Percentiles rank a stretch among this genome's conserved stretches.
Conservation (phyloP, 2,888 invertebrate genomes). For the Dyspetes luteomarginatus region DNA sequence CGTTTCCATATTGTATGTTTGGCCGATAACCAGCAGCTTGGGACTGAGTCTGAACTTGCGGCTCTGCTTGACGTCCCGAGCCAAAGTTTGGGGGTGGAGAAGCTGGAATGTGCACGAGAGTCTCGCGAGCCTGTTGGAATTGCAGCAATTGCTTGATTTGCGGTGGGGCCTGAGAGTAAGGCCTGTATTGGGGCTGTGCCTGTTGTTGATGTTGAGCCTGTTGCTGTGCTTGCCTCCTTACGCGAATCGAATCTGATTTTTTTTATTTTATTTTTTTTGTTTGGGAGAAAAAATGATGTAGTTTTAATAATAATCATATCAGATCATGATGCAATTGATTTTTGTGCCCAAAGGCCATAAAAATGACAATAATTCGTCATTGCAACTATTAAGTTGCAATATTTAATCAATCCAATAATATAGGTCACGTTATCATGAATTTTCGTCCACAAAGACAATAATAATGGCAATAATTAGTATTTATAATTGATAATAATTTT, state of each 20-base stretch:
- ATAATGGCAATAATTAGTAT: no score
- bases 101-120: slow-evolving; percentile 76
- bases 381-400: no score
- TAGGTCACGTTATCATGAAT: no score
- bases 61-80: slow-evolving; percentile 53
- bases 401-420: no score
- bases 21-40: slow-evolving; percentile 73
- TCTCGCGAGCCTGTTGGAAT: slow-evolving; percentile 76
- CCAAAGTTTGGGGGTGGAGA: slow-evolving; percentile 74
- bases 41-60: slow-evolving; percentile 68
- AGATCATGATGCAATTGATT: no score
- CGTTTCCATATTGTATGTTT: slow-evolving; percentile 72
- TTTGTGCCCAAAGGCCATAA: no score
- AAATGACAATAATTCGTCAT: no score
- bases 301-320: neutral
- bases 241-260: slow-evolving; percentile 49
- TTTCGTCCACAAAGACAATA: no score
- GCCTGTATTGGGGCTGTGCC: slow-evolving; percentile 71
- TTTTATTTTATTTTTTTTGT: no score
- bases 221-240: slow-evolving; percentile 59
- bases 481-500: neutral
- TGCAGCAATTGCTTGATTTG: slow-evolving; percentile 78
- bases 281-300: neutral
- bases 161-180: slow-evolving; percentile 76
- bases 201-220: slow-evolving; percentile 61